phyloP scores from a whole-genome alignment of 2,113 vertebrate species.

The Ptilorrhoa leucosticta region DNA sequence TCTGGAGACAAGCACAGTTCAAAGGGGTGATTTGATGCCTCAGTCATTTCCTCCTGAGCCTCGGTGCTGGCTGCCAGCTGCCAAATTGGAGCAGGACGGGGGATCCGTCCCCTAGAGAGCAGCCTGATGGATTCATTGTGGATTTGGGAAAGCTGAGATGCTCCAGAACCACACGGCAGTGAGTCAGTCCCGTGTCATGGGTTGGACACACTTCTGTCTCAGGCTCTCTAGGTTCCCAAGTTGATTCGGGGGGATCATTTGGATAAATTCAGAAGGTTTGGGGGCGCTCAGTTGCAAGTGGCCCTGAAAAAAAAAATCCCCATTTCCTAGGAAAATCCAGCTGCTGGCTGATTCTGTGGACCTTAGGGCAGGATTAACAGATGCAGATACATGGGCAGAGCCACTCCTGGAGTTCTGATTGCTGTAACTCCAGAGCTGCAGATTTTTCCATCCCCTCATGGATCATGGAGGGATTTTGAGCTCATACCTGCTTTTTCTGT shows the following conservation, averaged over 20 bases:
- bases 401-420: background rate
- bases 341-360: background rate
- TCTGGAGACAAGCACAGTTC: background rate
- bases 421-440: background rate
- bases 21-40: conserved; percentile 12
- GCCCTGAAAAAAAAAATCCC: background rate
- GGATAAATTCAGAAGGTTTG: background rate
- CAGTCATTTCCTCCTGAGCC: conserved; percentile 46
- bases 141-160: background rate
- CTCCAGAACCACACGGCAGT: background rate
- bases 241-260: background rate
- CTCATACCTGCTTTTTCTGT: background rate
- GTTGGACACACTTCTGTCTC: background rate
- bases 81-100: background rate
- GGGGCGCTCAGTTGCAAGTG: background rate
- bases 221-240: background rate
- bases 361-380: background rate
- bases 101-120: background rate
- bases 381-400: background rate
- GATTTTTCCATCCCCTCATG: background rate
- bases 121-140: background rate
- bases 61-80: background rate
- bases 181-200: background rate
- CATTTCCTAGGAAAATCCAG: background rate
- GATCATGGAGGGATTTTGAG: background rate